These are phyloP conservation scores for Meteorus colon DNA, from an alignment of 2,888 invertebrate species.

Conservation along the genomic window DNA sequence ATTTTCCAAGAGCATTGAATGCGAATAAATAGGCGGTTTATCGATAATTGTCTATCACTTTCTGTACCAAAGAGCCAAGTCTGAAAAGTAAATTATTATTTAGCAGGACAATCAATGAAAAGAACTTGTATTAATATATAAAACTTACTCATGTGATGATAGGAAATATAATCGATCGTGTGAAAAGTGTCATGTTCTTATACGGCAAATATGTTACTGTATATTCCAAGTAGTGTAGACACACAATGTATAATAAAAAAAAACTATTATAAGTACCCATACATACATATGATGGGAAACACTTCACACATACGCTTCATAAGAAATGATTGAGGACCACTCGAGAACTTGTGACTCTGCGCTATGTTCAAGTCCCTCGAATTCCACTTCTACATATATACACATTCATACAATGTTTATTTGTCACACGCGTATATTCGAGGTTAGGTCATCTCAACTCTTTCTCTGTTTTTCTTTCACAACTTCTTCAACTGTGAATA, in stretches of 20 bases:
- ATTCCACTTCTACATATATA: not conserved
- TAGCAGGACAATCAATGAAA: too few relatives aligned
- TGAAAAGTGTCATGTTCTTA: not conserved
- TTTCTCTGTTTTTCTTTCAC: not conserved
- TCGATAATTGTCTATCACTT: too few relatives aligned
- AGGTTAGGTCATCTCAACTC: not conserved
- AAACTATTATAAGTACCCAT: not conserved
- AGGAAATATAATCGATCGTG: not conserved
- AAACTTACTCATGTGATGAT: not conserved
- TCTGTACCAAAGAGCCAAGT: too few relatives aligned
- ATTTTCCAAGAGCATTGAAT: too few relatives aligned
- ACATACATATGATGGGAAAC: not conserved
- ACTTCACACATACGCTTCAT: not conserved
- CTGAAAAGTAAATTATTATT: too few relatives aligned
- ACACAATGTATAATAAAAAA: slow-evolving; percentile 8
- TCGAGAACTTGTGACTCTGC: slow-evolving; percentile 13
- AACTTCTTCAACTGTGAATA: not conserved
- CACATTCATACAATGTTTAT: not conserved
- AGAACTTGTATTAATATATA: not conserved
- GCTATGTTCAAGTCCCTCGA: slow-evolving; percentile 10
- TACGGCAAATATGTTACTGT: slow-evolving; percentile 11
- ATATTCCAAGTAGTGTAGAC: not conserved
- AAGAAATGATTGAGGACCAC: slow-evolving; percentile 11
- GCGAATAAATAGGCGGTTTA: too few relatives aligned
- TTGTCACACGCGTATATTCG: slow-evolving; percentile 3